These are phyloP conservation scores for Spea bombifrons DNA, from an alignment of 2,113 vertebrate genomes.

Conservation along the genomic window DNA sequence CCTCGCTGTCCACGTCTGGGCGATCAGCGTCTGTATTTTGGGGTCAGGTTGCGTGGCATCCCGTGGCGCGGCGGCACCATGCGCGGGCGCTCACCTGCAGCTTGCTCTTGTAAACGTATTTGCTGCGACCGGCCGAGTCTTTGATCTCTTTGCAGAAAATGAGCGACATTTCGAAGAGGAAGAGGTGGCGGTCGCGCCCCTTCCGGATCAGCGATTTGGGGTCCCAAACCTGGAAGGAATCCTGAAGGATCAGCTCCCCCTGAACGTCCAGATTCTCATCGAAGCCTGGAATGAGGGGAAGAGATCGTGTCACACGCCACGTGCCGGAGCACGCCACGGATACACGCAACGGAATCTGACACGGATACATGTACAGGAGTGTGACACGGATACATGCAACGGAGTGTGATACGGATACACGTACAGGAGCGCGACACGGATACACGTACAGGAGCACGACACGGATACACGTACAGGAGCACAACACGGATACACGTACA, in stretches of 20 bases:
- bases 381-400: too few species aligned
- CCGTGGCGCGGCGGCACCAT: not conserved
- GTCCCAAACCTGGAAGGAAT: conserved; percentile 99
- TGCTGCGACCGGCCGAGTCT: conserved; percentile 94
- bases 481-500: too few species aligned
- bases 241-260: conserved; percentile 95
- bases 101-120: conserved; percentile 98
- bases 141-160: conserved; percentile 98
- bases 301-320: not conserved
- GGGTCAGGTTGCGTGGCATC: not conserved
- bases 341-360: too few species aligned
- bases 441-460: too few species aligned
- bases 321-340: too few species aligned
- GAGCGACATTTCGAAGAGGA: conserved; percentile 96
- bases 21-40: not conserved
- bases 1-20: too few species aligned
- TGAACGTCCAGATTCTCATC: conserved; percentile 96
- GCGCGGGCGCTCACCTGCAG: conserved; percentile 79
- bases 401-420: too few species aligned
- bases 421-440: too few species aligned
- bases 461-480: too few species aligned
- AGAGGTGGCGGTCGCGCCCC: conserved; percentile 92
- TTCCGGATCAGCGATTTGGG: conserved; percentile 97
- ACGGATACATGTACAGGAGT: too few species aligned
- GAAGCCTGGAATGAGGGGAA: conserved; percentile 74